These are phyloP conservation scores for Leptinotarsa juncta DNA, from an alignment of 2,888 invertebrate species.

Conservation along the genomic window DNA sequence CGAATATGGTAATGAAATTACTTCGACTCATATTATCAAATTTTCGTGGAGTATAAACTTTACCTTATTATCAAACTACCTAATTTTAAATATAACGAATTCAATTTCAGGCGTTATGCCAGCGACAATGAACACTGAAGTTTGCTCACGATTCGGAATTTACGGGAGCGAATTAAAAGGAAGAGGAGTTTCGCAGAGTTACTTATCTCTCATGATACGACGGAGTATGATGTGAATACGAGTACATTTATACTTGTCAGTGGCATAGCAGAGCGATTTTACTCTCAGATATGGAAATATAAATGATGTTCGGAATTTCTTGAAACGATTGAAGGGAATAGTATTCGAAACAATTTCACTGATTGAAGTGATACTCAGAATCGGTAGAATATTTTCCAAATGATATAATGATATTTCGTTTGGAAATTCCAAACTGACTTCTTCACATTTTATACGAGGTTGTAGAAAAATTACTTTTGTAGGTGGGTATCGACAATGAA, in stretches of 20 bases:
- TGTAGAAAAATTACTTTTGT: too few relatives aligned
- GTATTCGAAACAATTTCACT: too few relatives aligned
- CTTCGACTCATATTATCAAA: conserved; percentile 60
- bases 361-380: too few relatives aligned
- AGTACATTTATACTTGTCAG: conserved; percentile 6
- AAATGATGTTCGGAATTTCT: too few relatives aligned
- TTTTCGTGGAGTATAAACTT: conserved; percentile 58
- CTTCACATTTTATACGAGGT: too few relatives aligned
- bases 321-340: too few relatives aligned
- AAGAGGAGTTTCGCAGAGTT: conserved; percentile 19
- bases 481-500: too few relatives aligned
- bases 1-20: conserved; percentile 61
- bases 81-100: conserved; percentile 52
- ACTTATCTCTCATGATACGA: conserved; percentile 21
- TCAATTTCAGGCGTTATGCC: conserved; percentile 46
- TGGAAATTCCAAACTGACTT: too few relatives aligned
- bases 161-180: conserved; percentile 24
- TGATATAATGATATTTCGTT: too few relatives aligned
- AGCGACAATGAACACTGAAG: conserved; percentile 41
- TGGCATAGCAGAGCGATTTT: background rate
- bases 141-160: conserved; percentile 33
- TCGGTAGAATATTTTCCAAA: too few relatives aligned
- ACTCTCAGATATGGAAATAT: too few relatives aligned
- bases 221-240: conserved; percentile 8
- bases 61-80: conserved; percentile 54